These are phyloP conservation scores for Drosophila kanapiae DNA, from an alignment of 1,140 invertebrate species.

Conservation along the genomic window DNA sequence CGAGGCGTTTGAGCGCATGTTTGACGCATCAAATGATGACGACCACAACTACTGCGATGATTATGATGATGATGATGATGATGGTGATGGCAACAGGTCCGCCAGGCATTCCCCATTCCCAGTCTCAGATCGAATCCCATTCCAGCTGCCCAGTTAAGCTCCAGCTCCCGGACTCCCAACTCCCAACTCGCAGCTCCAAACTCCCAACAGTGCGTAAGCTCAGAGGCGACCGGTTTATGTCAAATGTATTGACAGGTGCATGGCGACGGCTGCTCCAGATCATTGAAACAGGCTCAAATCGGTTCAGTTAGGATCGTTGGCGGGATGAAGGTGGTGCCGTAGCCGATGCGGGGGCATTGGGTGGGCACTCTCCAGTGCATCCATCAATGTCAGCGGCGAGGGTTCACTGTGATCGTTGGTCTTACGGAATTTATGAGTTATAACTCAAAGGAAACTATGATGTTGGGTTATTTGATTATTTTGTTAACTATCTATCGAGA, in stretches of 20 bases:
- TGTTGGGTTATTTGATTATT: background rate
- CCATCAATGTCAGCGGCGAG: conserved; percentile 32
- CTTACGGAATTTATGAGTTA: conserved; percentile 14
- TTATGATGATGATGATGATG: conserved; percentile 16
- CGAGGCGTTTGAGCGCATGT: conserved; percentile 81
- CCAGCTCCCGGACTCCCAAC: conserved; percentile 10
- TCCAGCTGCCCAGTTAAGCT: conserved; percentile 37
- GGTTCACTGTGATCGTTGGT: conserved; percentile 14
- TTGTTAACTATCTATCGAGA: background rate
- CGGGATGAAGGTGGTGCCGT: conserved; percentile 23
- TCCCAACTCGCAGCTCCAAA: conserved; percentile 13
- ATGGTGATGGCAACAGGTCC: conserved; percentile 65
- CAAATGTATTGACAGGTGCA: conserved; percentile 80
- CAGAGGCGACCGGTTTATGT: conserved; percentile 76
- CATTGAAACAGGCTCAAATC: conserved; percentile 43
- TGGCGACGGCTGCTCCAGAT: conserved; percentile 71
- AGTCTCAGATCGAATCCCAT: conserved; percentile 30
- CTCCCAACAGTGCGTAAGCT: conserved; percentile 75
- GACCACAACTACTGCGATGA: conserved; percentile 22
- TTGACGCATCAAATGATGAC: conserved; percentile 74
- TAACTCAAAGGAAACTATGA: conserved; percentile 2
- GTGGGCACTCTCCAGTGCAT: conserved; percentile 38
- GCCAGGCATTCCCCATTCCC: conserved; percentile 46
- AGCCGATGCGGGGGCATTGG: conserved; percentile 25
- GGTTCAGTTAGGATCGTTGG: conserved; percentile 11